Percentiles rank a stretch among this genome's conserved stretches.
Conservation (phyloP, 2,888 invertebrate genomes). For the Acanthacorydalis orientalis region DNA sequence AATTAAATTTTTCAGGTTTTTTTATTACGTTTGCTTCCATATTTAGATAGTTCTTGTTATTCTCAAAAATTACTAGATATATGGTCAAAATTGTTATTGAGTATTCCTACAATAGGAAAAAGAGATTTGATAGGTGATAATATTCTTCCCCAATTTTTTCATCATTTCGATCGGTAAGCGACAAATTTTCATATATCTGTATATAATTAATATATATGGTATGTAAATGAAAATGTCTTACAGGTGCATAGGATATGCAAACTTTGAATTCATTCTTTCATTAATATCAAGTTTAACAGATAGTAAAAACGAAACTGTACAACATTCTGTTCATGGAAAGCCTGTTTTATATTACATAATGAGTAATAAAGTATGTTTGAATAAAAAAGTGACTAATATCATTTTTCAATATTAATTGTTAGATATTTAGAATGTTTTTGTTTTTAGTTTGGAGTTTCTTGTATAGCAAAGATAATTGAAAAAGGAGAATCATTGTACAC, state of each 20-base stretch:
- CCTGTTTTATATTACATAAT: constrained; percentile 28
- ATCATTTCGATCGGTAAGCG: constrained; percentile 40
- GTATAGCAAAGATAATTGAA: constrained; percentile 32
- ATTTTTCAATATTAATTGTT: not conserved
- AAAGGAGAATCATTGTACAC: constrained; percentile 25
- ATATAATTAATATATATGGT: constrained; percentile 16
- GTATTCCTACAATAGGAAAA: constrained; percentile 37
- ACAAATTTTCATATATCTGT: constrained; percentile 29
- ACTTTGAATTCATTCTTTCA: constrained; percentile 22
- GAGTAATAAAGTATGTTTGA: constrained; percentile 28
- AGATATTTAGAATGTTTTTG: constrained; percentile 1
- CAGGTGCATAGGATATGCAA: constrained; percentile 21
- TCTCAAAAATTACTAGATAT: constrained; percentile 31
- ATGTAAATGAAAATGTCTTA: constrained; percentile 8
- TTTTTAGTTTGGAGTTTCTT: constrained; percentile 38
- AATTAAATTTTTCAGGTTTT: constrained; percentile 34
- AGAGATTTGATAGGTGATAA: constrained; percentile 34
- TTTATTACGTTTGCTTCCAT: constrained; percentile 46
- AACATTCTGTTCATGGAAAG: constrained; percentile 18
- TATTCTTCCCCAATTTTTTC: constrained; percentile 34
- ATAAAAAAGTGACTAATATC: not conserved
- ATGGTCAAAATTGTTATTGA: constrained; percentile 42
- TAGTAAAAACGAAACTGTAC: constrained; percentile 12
- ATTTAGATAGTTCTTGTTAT: constrained; percentile 31
- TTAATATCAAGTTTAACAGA: constrained; percentile 21